A percentile compares a stretch with the other conserved stretches of the same genome.
phyloP scores from a whole-genome alignment of 2,113 vertebrate genomes.

The Oenanthe oenanthe region DNA sequence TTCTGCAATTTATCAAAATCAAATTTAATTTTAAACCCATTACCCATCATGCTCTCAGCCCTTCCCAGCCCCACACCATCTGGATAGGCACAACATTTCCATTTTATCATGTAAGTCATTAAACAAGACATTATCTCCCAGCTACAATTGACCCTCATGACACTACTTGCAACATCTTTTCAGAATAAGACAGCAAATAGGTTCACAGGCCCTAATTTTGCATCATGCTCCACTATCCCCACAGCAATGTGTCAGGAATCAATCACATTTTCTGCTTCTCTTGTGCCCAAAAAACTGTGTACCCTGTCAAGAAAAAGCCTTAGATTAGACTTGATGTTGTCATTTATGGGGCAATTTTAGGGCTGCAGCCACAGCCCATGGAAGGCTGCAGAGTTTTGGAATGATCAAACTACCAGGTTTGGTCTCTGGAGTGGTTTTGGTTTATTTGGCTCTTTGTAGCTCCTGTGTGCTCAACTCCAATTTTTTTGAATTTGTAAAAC shows the following conservation, averaged over 20 bases:
- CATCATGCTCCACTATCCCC: not conserved
- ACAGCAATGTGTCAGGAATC: not conserved
- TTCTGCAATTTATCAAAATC: constrained; percentile 3
- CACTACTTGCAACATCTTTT: not conserved
- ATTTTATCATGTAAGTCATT: not conserved
- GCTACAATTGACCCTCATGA: not conserved
- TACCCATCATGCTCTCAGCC: not conserved
- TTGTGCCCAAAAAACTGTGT: not conserved
- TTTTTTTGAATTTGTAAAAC: not conserved
- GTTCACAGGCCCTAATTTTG: not conserved
- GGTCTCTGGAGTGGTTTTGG: not conserved
- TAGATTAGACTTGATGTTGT: not conserved
- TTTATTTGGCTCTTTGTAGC: not conserved
- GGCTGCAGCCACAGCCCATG: not conserved
- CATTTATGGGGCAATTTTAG: not conserved
- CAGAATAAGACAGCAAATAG: not conserved
- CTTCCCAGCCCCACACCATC: not conserved
- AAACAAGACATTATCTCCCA: not conserved
- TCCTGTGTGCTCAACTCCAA: not conserved
- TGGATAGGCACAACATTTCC: not conserved
- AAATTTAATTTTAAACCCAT: constrained; percentile 26
- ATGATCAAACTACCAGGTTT: not conserved
- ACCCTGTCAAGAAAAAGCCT: not conserved
- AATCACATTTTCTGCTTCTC: not conserved
- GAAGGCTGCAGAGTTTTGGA: not conserved